These are phyloP conservation scores for Crotalus horridus DNA, from an alignment of 2,113 vertebrate genomes.

Conservation along the genomic window DNA sequence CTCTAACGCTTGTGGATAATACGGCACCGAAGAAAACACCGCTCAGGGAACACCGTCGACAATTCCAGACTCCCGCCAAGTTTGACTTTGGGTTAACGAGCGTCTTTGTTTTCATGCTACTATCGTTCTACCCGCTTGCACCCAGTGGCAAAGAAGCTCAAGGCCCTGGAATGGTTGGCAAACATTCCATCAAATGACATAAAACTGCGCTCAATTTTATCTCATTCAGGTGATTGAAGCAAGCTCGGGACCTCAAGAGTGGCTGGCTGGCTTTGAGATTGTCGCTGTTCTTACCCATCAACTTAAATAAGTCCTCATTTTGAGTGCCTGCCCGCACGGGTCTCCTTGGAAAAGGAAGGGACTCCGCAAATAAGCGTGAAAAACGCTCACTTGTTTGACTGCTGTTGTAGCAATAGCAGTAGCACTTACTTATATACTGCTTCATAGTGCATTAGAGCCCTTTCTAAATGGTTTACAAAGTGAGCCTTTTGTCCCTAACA, in stretches of 20 bases:
- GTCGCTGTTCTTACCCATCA: not conserved
- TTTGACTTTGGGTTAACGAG: not conserved
- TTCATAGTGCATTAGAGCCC: too few species aligned
- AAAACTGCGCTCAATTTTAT: not conserved
- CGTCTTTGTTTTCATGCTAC: not conserved
- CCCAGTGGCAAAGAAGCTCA: not conserved
- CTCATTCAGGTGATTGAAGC: not conserved
- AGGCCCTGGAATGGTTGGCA: not conserved
- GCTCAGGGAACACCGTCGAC: not conserved
- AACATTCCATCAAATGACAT: not conserved
- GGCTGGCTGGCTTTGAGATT: too few species aligned
- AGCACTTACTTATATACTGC: too few species aligned
- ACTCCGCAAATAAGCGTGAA: too few species aligned
- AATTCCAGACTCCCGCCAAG: not conserved
- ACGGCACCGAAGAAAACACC: not conserved
- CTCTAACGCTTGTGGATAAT: not conserved
- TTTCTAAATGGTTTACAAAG: too few species aligned
- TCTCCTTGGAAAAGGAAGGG: too few species aligned
- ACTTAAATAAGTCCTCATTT: not conserved
- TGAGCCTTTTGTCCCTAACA: too few species aligned
- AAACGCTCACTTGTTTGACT: too few species aligned
- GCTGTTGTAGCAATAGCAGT: too few species aligned
- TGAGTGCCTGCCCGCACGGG: not conserved
- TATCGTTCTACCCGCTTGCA: not conserved
- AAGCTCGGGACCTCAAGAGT: not conserved